Conservation (phyloP, 2,797 vertebrate genomes). For the Scleropages formosus region DNA sequence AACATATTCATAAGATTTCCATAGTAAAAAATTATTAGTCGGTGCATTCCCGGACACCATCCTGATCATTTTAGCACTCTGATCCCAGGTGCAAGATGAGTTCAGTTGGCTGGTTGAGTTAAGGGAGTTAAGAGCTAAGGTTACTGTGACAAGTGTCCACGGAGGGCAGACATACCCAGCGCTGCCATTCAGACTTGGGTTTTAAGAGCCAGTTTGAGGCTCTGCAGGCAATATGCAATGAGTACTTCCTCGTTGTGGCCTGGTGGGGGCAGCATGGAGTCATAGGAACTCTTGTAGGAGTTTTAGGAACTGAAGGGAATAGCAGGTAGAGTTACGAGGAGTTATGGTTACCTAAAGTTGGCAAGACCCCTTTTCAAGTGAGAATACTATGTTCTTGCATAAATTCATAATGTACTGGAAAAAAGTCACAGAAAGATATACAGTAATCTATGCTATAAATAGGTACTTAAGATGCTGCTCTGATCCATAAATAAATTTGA, state of each 20-base stretch:
- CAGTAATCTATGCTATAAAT: constrained; percentile 43
- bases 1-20: constrained; percentile 7
- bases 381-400: too few relatives aligned
- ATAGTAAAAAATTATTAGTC: neutral
- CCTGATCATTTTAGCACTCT: neutral
- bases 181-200: too few relatives aligned
- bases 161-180: too few relatives aligned
- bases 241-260: too few relatives aligned
- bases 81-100: neutral
- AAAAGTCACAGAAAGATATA: constrained; percentile 36
- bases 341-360: neutral
- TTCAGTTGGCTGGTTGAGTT: neutral
- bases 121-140: neutral
- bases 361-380: neutral
- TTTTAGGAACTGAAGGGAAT: neutral
- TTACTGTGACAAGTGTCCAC: too few relatives aligned
- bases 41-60: neutral
- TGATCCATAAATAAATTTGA: constrained; percentile 26
- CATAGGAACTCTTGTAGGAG: too few relatives aligned
- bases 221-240: too few relatives aligned
- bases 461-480: constrained; percentile 38
- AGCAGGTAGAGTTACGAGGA: neutral
- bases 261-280: too few relatives aligned
- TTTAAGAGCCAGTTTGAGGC: too few relatives aligned
- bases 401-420: neutral